Evolutionary conservation across 2,797 vertebrate genomes (phyloP), one percentile per base, ranked within the genome.

Genomic region (Balearica regulorum): DNA sequence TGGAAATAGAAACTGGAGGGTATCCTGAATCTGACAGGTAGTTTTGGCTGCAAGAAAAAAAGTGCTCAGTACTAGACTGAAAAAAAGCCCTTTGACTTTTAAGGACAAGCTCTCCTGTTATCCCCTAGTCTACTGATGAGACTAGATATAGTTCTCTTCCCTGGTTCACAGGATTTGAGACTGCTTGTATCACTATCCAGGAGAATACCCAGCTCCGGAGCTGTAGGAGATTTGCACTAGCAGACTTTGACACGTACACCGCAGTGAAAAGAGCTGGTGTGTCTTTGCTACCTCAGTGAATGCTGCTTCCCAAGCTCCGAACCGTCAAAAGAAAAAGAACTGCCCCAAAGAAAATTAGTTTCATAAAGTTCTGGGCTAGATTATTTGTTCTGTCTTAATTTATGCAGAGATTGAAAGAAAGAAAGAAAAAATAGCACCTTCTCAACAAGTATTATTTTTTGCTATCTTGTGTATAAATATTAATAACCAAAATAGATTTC

Each of bases 401-500:
- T 96, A 85, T 71, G 77, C 62, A 94, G 89, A 92, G 68, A 91
- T 68, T 79, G 75, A 95, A 96, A 94, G 55, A 93, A 91, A 96
- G 71, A 31, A 79, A 33, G 62, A 31, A 79, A 93, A 95, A 95
- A 95, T 93, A 96, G 92, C 94, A 96, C 95, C 96, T 97, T 93
- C 90, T 92, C 90, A 48, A 91, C 94, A 96, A 87, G 93, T 94
- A 87, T 25, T 92, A n/a, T 84, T 94, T 94, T 96, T 96, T 97
- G 77, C 82, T 95, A 81, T 95, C 80, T 87, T 93, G 87, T 87
- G 94, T 96, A 98, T 96, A 93, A 97, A 97, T 97, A 96, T 28
- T 16, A 97, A 97, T 98, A 96, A 97, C 82, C 95, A 97, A 98
- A 97, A 98, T 95, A 96, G 93, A 97, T 93, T 96, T 96, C 96